Conservation (phyloP, 2,113 vertebrate species). For the Oplegnathus fasciatus region DNA sequence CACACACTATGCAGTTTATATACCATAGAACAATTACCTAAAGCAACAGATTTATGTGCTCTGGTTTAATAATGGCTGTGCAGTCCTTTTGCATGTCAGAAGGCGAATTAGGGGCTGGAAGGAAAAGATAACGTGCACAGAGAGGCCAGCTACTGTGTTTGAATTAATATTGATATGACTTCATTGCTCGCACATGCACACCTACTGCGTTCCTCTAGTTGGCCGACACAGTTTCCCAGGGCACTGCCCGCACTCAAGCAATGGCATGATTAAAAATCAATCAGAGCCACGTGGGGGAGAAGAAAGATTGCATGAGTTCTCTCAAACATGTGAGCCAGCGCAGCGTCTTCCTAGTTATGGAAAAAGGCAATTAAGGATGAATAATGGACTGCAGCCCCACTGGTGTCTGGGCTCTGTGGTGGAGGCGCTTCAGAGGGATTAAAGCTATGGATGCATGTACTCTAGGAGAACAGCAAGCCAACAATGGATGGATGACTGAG, state of each 20-base stretch:
- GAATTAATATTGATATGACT: conserved; percentile 54
- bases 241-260: conserved; percentile 33
- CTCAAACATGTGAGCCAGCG: conserved; percentile 58
- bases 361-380: conserved; percentile 77
- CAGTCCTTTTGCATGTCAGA: conserved; percentile 19
- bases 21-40: background rate
- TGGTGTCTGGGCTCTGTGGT: conserved; percentile 67
- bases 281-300: conserved; percentile 50
- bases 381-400: conserved; percentile 65
- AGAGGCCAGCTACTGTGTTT: conserved; percentile 39
- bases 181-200: conserved; percentile 44
- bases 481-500: conserved; percentile 29
- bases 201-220: conserved; percentile 33
- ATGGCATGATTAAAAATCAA: conserved; percentile 72
- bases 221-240: conserved; percentile 46
- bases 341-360: conserved; percentile 60
- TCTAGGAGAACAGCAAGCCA: conserved; percentile 16
- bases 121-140: conserved; percentile 15
- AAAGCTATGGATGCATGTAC: conserved; percentile 49
- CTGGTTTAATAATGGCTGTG: background rate
- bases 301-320: conserved; percentile 51
- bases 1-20: background rate
- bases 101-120: conserved; percentile 32
- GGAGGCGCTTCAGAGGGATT: conserved; percentile 44
- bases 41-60: background rate